Evolutionary conservation across 35 echinoderm and acorn worm species (phyloP).

Genomic region (Strongylocentrotus purpuratus): DNA sequence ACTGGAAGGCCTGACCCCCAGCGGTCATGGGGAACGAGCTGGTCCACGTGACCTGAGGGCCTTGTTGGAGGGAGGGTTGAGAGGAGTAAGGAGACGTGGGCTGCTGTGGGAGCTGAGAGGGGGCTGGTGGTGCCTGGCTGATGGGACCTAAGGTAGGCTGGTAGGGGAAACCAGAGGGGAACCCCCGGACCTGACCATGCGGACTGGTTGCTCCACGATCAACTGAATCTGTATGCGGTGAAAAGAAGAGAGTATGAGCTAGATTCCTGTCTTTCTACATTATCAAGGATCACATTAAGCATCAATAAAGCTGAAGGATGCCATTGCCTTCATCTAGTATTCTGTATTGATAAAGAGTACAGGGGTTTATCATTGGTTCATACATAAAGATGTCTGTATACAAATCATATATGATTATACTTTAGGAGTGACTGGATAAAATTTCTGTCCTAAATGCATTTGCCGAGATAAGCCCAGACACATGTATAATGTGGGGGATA

Average conservation of each 20-base stretch:
- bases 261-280: background rate
- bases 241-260: background rate
- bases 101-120: constrained; percentile 48
- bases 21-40: constrained; percentile 31
- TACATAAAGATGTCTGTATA: too few species aligned
- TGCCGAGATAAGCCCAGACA: too few species aligned
- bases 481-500: too few species aligned
- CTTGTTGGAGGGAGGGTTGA: constrained; percentile 56
- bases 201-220: constrained; percentile 59
- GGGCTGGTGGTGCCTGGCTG: constrained; percentile 45
- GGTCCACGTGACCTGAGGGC: constrained; percentile 68
- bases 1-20: background rate
- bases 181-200: constrained; percentile 55
- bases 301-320: background rate
- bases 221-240: constrained; percentile 42
- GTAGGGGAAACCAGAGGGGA: constrained; percentile 46
- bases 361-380: too few species aligned
- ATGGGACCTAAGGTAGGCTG: constrained; percentile 55
- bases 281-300: background rate
- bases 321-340: too few species aligned
- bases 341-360: too few species aligned
- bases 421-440: too few species aligned
- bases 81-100: constrained; percentile 54
- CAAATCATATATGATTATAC: too few species aligned
- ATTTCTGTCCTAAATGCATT: too few species aligned